Conservation (phyloP, 1,140 invertebrate genomes). For the Trigoniulus corallinus region DNA sequence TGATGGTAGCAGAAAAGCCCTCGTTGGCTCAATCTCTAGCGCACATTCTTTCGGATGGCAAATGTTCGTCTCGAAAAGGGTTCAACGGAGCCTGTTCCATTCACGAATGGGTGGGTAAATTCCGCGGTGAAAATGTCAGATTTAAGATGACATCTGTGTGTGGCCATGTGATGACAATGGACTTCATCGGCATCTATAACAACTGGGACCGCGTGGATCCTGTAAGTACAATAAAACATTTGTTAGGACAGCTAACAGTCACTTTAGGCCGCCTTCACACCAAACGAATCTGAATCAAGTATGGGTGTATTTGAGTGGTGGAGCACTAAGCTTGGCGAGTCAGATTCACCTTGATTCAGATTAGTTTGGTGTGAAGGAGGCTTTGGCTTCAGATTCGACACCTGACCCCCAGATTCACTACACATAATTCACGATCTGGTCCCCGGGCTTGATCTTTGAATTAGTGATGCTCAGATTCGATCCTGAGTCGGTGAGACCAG, state of each 20-base stretch:
- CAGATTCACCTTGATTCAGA: no score
- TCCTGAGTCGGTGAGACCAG: no score
- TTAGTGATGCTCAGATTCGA: no score
- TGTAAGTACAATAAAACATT: slow-evolving; percentile 32
- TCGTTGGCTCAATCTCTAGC: slow-evolving; percentile 89
- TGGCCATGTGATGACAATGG: slow-evolving; percentile 92
- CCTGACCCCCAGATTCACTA: no score
- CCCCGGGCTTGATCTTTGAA: no score
- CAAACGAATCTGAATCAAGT: no score
- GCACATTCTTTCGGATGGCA: slow-evolving; percentile 80
- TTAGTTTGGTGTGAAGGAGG: background rate
- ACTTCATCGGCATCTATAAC: slow-evolving; percentile 91
- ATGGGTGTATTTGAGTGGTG: no score
- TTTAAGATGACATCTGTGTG: slow-evolving; percentile 98
- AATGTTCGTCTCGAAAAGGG: slow-evolving; percentile 63
- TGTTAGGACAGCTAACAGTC: background rate
- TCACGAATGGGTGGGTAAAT: slow-evolving; percentile 80
- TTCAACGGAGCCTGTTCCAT: slow-evolving; percentile 79
- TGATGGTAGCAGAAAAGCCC: slow-evolving; percentile 99
- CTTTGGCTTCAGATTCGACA: background rate
- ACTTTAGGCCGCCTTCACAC: background rate
- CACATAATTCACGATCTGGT: no score
- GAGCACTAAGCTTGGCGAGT: no score
- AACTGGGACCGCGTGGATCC: slow-evolving; percentile 98
- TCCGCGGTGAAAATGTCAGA: slow-evolving; percentile 47